phyloP scores from a whole-genome alignment of 2,113 vertebrate genomes.

The Cairina moschata region DNA sequence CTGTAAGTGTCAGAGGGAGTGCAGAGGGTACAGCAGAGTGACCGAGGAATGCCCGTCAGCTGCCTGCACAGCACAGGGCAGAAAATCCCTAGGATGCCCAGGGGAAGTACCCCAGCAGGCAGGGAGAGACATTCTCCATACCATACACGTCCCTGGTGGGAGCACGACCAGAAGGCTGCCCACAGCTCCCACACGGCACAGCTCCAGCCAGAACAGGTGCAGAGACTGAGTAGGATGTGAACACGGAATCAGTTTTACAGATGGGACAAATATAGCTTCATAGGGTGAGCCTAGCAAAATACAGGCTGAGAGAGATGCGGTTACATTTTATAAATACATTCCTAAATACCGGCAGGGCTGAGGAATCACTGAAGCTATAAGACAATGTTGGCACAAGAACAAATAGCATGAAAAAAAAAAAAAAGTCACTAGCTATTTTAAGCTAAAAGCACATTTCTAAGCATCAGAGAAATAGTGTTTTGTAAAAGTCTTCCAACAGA shows the following conservation, averaged over 20 bases:
- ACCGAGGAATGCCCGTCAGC: not conserved
- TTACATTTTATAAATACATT: conserved; percentile 49
- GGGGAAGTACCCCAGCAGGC: accelerated
- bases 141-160: not conserved
- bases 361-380: not conserved
- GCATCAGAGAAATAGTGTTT: not conserved
- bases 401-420: not conserved
- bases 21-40: not conserved
- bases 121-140: not conserved
- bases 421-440: not conserved
- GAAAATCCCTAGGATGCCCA: not conserved
- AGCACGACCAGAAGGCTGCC: not conserved
- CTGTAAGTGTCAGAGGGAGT: not conserved
- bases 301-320: not conserved
- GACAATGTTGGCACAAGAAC: conserved; percentile 12
- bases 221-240: not conserved
- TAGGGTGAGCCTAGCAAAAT: not conserved
- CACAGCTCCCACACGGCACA: not conserved
- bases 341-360: not conserved
- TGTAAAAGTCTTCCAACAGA: not conserved
- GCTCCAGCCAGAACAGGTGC: conserved; percentile 42
- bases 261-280: conserved; percentile 29
- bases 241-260: not conserved
- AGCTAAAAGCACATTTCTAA: not conserved
- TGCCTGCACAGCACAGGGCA: not conserved